These are phyloP conservation scores for Drosophila colorata DNA, from an alignment of 2,888 invertebrate species.

Conservation along the genomic window DNA sequence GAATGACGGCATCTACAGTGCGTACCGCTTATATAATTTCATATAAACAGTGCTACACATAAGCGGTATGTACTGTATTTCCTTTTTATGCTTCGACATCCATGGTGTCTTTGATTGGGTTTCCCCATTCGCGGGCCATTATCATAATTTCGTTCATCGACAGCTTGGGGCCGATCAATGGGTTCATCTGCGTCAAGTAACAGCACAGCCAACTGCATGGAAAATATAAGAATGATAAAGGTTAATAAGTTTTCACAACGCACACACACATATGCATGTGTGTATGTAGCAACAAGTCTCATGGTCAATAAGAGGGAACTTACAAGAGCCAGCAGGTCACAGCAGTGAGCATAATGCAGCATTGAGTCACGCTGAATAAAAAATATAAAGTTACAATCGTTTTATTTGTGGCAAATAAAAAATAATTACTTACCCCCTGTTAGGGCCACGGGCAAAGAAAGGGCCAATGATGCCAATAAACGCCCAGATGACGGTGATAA, in stretches of 20 bases:
- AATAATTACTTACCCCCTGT: slow-evolving; percentile 78
- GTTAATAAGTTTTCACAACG: slow-evolving; percentile 6
- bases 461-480: slow-evolving; percentile 83
- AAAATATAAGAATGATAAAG: slow-evolving; percentile 23
- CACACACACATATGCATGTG: background rate
- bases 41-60: too few species aligned
- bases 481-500: slow-evolving; percentile 82
- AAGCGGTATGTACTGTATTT: too few species aligned
- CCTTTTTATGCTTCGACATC: slow-evolving; percentile 53
- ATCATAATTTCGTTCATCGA: slow-evolving; percentile 83
- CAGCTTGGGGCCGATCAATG: slow-evolving; percentile 83
- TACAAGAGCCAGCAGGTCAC: slow-evolving; percentile 84
- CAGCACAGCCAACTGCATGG: slow-evolving; percentile 83
- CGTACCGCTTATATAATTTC: too few species aligned
- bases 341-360: slow-evolving; percentile 84
- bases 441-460: slow-evolving; percentile 83
- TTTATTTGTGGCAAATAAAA: background rate
- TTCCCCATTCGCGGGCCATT: slow-evolving; percentile 83
- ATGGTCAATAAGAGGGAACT: slow-evolving; percentile 58
- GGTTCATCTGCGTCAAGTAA: slow-evolving; percentile 84
- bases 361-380: slow-evolving; percentile 78
- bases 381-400: slow-evolving; percentile 7
- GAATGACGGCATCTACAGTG: slow-evolving; percentile 19
- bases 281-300: slow-evolving; percentile 2
- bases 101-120: slow-evolving; percentile 75